A percentile compares a stretch with the other conserved stretches of the same genome.
These are phyloP conservation scores for Agrilus biguttatus DNA, from an alignment of 2,888 invertebrate species.

Conservation along the genomic window DNA sequence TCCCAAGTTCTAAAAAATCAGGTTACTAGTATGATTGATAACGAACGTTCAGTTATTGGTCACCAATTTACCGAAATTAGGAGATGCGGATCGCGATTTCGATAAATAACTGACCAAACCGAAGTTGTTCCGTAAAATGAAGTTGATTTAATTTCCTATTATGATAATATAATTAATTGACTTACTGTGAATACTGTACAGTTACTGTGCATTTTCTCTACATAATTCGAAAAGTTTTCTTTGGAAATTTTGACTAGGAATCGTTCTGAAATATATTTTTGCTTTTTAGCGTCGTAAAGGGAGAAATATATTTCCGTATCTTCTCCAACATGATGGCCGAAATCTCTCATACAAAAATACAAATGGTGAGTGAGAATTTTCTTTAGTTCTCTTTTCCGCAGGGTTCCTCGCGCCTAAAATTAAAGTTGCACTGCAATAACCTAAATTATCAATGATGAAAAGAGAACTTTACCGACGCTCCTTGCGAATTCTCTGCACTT, in stretches of 20 bases:
- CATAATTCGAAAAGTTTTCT: slow-evolving; percentile 80
- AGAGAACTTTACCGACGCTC: slow-evolving; percentile 45
- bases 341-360: slow-evolving; percentile 77
- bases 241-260: slow-evolving; percentile 80
- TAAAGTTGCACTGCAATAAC: neutral
- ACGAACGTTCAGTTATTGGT: too few relatives aligned
- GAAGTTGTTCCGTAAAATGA: too few relatives aligned
- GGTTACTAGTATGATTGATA: too few relatives aligned
- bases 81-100: too few relatives aligned
- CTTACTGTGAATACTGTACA: slow-evolving; percentile 70
- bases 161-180: too few relatives aligned
- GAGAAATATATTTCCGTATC: slow-evolving; percentile 82
- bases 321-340: slow-evolving; percentile 77
- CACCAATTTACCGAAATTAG: too few relatives aligned
- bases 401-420: slow-evolving; percentile 38
- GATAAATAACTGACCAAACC: too few relatives aligned
- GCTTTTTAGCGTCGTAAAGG: slow-evolving; percentile 65
- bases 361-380: slow-evolving; percentile 61
- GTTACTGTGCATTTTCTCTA: slow-evolving; percentile 74
- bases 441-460: slow-evolving; percentile 7
- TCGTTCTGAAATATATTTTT: slow-evolving; percentile 72
- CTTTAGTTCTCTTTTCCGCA: slow-evolving; percentile 38
- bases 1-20: slow-evolving; percentile 54
- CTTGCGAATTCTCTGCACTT: slow-evolving; percentile 57
- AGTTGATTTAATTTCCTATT: too few relatives aligned